These are phyloP conservation scores for Turnix velox DNA, from an alignment of 2,113 vertebrate genomes.

Conservation along the genomic window DNA sequence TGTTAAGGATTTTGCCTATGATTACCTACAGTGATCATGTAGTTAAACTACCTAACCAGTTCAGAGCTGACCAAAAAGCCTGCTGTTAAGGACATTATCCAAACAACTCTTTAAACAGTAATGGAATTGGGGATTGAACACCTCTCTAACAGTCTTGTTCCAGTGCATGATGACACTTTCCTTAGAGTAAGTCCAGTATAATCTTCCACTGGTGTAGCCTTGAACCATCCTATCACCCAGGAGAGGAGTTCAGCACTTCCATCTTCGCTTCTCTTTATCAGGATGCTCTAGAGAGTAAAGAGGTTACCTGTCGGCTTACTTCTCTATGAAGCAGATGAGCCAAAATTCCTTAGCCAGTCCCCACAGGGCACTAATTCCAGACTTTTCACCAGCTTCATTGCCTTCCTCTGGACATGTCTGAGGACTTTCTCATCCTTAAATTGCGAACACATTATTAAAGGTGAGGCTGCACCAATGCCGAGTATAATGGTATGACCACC, in stretches of 20 bases:
- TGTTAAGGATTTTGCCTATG: background rate
- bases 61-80: background rate
- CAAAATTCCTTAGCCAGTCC: background rate
- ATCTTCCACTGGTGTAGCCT: background rate
- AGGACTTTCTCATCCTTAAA: background rate
- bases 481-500: background rate
- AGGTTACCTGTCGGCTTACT: background rate
- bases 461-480: background rate
- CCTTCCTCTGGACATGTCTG: background rate
- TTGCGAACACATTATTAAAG: background rate
- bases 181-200: background rate
- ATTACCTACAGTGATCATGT: background rate
- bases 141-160: background rate
- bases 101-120: background rate
- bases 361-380: background rate
- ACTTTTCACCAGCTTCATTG: background rate
- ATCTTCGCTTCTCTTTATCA: background rate
- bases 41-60: background rate
- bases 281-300: background rate
- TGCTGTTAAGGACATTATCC: background rate
- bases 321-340: background rate
- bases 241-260: background rate
- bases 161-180: background rate
- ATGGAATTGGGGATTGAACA: too few relatives aligned
- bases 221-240: background rate